Percentiles rank a stretch among this genome's conserved stretches.
These are phyloP conservation scores for Chaetops frenatus DNA, from an alignment of 2,113 vertebrate genomes.

Conservation along the genomic window DNA sequence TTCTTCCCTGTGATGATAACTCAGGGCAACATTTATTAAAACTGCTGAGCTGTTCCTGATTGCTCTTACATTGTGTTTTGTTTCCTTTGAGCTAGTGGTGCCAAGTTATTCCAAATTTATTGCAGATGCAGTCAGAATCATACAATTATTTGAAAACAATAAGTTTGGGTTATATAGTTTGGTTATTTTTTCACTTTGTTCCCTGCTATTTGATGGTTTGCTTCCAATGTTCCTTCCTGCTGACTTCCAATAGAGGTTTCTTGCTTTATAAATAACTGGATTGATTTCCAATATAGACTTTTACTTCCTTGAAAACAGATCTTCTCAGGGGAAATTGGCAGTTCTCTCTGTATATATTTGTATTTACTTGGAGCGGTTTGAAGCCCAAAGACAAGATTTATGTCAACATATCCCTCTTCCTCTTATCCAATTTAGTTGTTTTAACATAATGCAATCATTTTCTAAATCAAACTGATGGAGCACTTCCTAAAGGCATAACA, in stretches of 20 bases:
- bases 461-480: slow-evolving; percentile 61
- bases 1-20: background rate
- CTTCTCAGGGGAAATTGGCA: background rate
- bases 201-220: background rate
- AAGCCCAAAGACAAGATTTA: slow-evolving; percentile 40
- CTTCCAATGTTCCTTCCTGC: background rate
- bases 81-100: background rate
- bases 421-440: slow-evolving; percentile 53
- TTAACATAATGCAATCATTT: slow-evolving; percentile 61
- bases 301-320: slow-evolving; percentile 7
- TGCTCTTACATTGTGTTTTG: background rate
- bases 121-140: background rate
- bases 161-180: background rate
- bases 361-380: slow-evolving; percentile 17
- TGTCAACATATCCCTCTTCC: slow-evolving; percentile 30
- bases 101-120: background rate
- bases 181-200: background rate
- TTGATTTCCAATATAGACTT: slow-evolving; percentile 25
- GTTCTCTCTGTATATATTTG: slow-evolving; percentile 2
- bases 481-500: slow-evolving; percentile 54
- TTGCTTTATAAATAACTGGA: slow-evolving; percentile 22
- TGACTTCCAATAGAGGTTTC: slow-evolving; percentile 18
- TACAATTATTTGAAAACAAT: background rate
- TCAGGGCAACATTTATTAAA: background rate
- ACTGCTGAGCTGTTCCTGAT: background rate